phyloP scores from a whole-genome alignment of 2,888 invertebrate genomes.

The Cordilura impudica region DNA sequence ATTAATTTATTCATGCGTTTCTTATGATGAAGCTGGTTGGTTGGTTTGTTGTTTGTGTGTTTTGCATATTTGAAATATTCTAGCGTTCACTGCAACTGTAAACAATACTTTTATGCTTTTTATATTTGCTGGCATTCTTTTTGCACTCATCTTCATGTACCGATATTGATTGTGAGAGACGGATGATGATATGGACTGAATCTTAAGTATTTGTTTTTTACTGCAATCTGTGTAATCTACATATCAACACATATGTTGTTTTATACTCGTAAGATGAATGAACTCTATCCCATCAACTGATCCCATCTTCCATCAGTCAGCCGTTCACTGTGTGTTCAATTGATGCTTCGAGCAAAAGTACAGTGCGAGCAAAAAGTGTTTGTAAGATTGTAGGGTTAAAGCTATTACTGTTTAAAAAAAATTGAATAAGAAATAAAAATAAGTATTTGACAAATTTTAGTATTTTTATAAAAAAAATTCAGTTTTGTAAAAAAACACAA shows the following conservation, averaged over 20 bases:
- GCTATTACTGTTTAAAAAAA: no score
- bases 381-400: no score
- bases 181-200: constrained; percentile 33
- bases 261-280: constrained; percentile 59
- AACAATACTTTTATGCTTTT: background rate
- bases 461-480: no score
- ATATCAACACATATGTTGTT: constrained; percentile 31
- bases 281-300: constrained; percentile 46
- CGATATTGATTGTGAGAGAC: background rate
- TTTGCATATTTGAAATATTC: constrained; percentile 59
- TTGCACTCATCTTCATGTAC: background rate
- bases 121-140: background rate
- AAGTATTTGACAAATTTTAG: no score
- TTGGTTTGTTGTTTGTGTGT: constrained; percentile 21
- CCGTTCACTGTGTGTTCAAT: background rate
- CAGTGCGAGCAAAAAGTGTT: background rate
- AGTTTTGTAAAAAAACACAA: no score
- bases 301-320: constrained; percentile 31
- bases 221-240: constrained; percentile 48
- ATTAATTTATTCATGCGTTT: constrained; percentile 58
- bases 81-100: constrained; percentile 56
- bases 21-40: background rate
- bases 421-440: no score
- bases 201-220: constrained; percentile 32
- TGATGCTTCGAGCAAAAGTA: background rate